Evolutionary conservation across 1,140 invertebrate species (phyloP), one percentile per base, ranked within the genome.

Genomic region (Alviniconcha marisindica): DNA sequence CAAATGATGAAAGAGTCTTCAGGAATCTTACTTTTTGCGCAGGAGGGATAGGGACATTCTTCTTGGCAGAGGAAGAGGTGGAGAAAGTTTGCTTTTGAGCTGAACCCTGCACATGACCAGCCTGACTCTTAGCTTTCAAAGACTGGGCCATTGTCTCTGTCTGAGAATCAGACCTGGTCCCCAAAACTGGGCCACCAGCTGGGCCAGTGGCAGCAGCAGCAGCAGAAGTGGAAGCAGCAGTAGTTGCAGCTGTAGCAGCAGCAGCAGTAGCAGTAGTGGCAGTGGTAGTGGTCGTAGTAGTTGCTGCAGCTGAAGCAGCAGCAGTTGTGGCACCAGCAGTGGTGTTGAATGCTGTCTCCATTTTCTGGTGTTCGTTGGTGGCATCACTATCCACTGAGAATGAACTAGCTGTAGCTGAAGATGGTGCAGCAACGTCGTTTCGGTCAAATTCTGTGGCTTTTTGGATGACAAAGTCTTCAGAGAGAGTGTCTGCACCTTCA

Each of bases 401-500:
- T 18, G n/a, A 60, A 71, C 10, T 33, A 33, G 15, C 18, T 14
- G 38, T 33, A 48, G 2, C 42, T 44, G 38, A 44, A 15, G 40
- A 48, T 1, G 33, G 54, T n/a, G 3, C 5, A 4, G 33, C 51
- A 24, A 33, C 24, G 21, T 40, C 24, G 15, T 66, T 44, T 3
- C 21, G 14, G 33, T 78, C n/a, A 76, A 0, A 51, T 1, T 44
- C 51, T n/a, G 73, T 48, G 10, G 78, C 54, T 33, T 10, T 40
- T n/a, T 83, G 73, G 21, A 83, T 60, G 54, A 83, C 38, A 18
- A 31, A n/a, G 33, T 83, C 40, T 33, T 83, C 56, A 21, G 76
- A 83, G 33, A 78, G 66, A 12, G 18, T 7, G 33, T 44, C 56
- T 18, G 36, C 2, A 21, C 15, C 21, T 2, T 71, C 48, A 40